Conservation (phyloP, 2,888 invertebrate genomes). For the Sesia apiformis region DNA sequence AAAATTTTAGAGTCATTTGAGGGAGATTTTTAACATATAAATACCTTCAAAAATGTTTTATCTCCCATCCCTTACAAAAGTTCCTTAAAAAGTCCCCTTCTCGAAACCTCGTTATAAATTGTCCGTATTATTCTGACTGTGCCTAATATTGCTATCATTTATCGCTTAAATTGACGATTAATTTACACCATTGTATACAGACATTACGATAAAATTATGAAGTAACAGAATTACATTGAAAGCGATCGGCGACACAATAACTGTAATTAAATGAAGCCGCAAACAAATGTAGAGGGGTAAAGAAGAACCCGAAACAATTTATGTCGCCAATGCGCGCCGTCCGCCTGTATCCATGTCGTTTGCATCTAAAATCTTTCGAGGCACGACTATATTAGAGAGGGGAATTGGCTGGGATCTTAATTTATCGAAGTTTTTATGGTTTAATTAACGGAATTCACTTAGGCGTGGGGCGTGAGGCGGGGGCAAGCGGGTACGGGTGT, state of each 20-base stretch:
- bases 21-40: too few relatives aligned
- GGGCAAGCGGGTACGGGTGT: slow-evolving; percentile 16
- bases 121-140: too few relatives aligned
- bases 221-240: not conserved
- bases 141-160: too few relatives aligned
- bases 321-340: slow-evolving; percentile 39
- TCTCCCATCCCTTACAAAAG: too few relatives aligned
- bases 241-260: slow-evolving; percentile 23
- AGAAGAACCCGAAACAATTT: slow-evolving; percentile 43
- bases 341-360: slow-evolving; percentile 62
- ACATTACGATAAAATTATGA: not conserved
- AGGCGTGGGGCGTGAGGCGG: slow-evolving; percentile 34
- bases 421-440: slow-evolving; percentile 76
- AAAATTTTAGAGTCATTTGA: too few relatives aligned
- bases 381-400: slow-evolving; percentile 64
- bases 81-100: too few relatives aligned
- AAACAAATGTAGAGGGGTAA: slow-evolving; percentile 49
- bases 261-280: slow-evolving; percentile 48
- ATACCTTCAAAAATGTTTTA: too few relatives aligned
- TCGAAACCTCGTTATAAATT: too few relatives aligned
- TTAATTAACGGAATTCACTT: slow-evolving; percentile 77
- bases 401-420: slow-evolving; percentile 74
- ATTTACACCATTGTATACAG: too few relatives aligned
- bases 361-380: slow-evolving; percentile 69
- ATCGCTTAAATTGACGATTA: too few relatives aligned